A percentile compares a stretch with the other conserved stretches of the same genome.
Evolutionary conservation across 1,140 invertebrate species (phyloP).

Genomic region (Sinella curviseta): DNA sequence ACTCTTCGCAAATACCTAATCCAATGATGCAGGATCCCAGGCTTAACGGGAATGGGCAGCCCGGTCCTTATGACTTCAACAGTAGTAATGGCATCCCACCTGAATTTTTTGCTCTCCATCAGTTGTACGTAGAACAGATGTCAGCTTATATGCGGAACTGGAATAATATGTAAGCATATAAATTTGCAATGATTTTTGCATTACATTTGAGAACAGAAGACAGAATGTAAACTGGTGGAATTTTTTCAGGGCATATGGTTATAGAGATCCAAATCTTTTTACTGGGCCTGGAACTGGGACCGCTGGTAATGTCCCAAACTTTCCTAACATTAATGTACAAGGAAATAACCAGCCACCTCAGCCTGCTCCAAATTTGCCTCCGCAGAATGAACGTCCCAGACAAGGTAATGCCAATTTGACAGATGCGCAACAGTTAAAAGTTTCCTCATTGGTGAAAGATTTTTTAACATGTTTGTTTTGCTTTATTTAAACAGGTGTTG

Average conservation of each 20-base stretch:
- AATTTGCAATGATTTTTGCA: background rate
- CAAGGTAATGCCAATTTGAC: background rate
- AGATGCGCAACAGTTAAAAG: background rate
- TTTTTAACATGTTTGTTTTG: background rate
- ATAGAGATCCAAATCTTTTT: background rate
- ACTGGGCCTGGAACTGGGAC: background rate
- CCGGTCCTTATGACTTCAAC: background rate
- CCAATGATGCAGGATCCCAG: slow-evolving; percentile 12
- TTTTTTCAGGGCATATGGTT: background rate
- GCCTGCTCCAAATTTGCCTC: background rate
- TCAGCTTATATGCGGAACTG: slow-evolving; percentile 44
- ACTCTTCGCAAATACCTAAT: slow-evolving; percentile 3
- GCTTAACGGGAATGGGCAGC: background rate
- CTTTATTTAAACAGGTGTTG: too few species aligned
- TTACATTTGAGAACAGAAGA: background rate
- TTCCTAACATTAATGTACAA: background rate
- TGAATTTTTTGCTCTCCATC: slow-evolving; percentile 44
- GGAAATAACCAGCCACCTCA: background rate
- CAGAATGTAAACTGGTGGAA: background rate
- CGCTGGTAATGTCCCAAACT: background rate
- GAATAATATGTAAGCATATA: slow-evolving; percentile 30
- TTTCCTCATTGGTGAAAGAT: background rate
- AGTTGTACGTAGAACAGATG: slow-evolving; percentile 46
- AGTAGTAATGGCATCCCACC: slow-evolving; percentile 29
- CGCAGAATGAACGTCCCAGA: slow-evolving; percentile 5